These are phyloP conservation scores for Hassar affinis DNA, from an alignment of 2,113 vertebrate species.

Conservation along the genomic window DNA sequence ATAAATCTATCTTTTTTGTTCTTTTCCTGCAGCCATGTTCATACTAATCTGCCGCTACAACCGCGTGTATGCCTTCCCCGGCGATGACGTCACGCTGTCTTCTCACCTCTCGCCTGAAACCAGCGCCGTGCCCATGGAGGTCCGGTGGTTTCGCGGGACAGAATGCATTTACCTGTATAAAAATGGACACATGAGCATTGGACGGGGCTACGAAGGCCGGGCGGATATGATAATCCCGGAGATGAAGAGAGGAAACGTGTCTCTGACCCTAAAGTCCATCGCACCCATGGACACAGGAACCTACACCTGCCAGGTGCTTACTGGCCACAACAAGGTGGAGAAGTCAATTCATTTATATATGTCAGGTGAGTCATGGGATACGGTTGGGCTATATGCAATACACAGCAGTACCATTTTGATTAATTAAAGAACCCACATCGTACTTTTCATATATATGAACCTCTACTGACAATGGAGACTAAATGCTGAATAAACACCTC, in stretches of 20 bases:
- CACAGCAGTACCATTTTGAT: not conserved
- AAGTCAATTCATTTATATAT: conserved; percentile 35
- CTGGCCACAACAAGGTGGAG: conserved; percentile 14
- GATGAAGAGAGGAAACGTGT: conserved; percentile 47
- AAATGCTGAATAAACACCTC: no score
- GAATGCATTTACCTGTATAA: conserved; percentile 37
- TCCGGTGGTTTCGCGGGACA: conserved; percentile 23
- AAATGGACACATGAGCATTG: conserved; percentile 5
- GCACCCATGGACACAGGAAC: conserved; percentile 19
- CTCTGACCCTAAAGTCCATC: conserved; percentile 45
- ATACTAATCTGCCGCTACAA: conserved; percentile 34
- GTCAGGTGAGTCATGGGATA: conserved; percentile 23
- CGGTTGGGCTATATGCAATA: not conserved
- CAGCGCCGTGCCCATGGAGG: conserved; percentile 46
- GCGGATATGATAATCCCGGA: conserved; percentile 33
- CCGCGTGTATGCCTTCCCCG: conserved; percentile 22
- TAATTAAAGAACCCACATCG: not conserved
- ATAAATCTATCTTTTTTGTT: no score
- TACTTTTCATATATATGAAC: no score
- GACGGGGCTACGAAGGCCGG: conserved; percentile 21
- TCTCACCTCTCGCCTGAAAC: conserved; percentile 42
- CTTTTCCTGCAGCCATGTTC: conserved; percentile 26
- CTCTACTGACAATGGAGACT: no score
- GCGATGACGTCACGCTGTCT: conserved; percentile 36
- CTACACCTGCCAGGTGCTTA: conserved; percentile 46